Percentiles rank a stretch among this genome's conserved stretches.
These are phyloP conservation scores for Troides aeacus DNA, from an alignment of 2,888 invertebrate genomes.

Conservation along the genomic window DNA sequence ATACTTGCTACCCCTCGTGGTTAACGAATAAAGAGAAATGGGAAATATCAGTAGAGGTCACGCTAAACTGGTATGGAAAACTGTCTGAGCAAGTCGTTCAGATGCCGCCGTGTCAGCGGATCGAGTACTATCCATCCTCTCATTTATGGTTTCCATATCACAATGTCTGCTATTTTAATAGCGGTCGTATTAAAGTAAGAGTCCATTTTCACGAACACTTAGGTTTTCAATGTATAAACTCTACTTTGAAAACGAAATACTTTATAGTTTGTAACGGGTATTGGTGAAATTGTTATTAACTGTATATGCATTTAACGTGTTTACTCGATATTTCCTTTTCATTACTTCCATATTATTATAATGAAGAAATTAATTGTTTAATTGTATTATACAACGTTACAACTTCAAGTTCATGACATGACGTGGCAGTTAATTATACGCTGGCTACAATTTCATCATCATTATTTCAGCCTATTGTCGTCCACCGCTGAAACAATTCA, in stretches of 20 bases:
- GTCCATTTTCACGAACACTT: neutral
- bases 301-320: neutral
- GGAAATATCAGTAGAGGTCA: constrained; percentile 47
- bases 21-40: constrained; percentile 33
- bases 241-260: neutral
- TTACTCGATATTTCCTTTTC: neutral
- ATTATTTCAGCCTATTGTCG: neutral
- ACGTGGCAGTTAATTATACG: neutral
- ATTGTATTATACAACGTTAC: neutral
- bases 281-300: neutral
- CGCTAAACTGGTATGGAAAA: constrained; percentile 51
- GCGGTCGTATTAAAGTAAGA: neutral
- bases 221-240: neutral
- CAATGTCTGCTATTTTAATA: constrained; percentile 42
- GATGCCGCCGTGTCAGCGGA: constrained; percentile 70
- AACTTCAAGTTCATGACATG: neutral
- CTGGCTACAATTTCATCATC: neutral
- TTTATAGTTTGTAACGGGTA: neutral
- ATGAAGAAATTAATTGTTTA: neutral
- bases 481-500: too few species aligned
- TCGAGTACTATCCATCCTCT: constrained; percentile 56
- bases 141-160: constrained; percentile 56
- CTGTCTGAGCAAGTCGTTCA: constrained; percentile 64
- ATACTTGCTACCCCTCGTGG: constrained; percentile 40
- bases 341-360: too few species aligned